Percentiles rank a stretch among this genome's conserved stretches.
These are phyloP conservation scores for Odontocerum albicorne DNA, from an alignment of 2,888 invertebrate genomes.

Conservation along the genomic window DNA sequence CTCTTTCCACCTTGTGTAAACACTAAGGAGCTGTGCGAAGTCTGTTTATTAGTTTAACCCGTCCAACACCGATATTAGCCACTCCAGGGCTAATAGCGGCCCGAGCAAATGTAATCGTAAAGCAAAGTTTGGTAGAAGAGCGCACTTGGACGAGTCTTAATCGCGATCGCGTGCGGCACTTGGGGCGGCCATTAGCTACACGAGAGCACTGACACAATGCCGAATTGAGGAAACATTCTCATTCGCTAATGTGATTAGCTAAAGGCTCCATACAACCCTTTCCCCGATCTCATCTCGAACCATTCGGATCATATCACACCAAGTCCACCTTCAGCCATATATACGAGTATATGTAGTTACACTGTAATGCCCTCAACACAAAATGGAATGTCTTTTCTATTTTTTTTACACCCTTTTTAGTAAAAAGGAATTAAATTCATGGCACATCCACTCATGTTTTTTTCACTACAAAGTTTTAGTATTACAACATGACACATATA, in stretches of 20 bases:
- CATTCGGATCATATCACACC: neutral
- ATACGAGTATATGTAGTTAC: neutral
- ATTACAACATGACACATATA: too few species aligned
- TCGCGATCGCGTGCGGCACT: slow-evolving; percentile 29
- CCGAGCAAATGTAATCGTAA: too few species aligned
- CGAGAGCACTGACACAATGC: too few species aligned
- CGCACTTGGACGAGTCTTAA: slow-evolving; percentile 26
- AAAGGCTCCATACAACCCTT: slow-evolving; percentile 1
- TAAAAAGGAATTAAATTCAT: too few species aligned
- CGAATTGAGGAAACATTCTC: slow-evolving; percentile 4
- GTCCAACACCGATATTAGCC: too few species aligned
- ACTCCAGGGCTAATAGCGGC: slow-evolving; percentile 14
- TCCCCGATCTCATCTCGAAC: neutral
- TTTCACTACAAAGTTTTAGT: too few species aligned
- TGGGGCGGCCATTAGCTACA: slow-evolving; percentile 13
- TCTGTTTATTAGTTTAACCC: too few species aligned
- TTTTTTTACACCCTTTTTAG: too few species aligned
- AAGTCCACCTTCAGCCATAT: neutral
- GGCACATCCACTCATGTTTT: too few species aligned
- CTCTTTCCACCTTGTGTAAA: too few species aligned
- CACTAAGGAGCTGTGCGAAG: too few species aligned
- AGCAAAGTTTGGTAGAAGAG: slow-evolving; percentile 24
- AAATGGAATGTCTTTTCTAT: too few species aligned
- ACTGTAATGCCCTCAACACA: neutral
- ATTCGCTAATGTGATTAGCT: slow-evolving; percentile 12